Conservation (phyloP, 2,888 invertebrate species). For the Ophioninae sp. region DNA sequence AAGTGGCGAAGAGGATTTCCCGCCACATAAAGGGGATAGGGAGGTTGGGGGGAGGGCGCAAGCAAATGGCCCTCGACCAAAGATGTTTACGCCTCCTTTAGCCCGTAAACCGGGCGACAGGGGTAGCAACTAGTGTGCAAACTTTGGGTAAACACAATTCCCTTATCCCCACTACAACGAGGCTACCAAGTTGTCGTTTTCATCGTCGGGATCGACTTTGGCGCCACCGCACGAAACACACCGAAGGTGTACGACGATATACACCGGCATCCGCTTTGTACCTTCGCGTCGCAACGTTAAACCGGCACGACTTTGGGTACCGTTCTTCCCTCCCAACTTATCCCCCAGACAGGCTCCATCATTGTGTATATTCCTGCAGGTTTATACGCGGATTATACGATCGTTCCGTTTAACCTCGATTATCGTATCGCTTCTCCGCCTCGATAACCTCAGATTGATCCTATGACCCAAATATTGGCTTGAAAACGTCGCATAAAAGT, state of each 20-base stretch:
- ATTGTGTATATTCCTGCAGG: not conserved
- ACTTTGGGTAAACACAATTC: slow-evolving; percentile 79
- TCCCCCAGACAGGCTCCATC: not conserved
- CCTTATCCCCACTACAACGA: slow-evolving; percentile 70
- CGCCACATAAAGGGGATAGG: slow-evolving; percentile 63
- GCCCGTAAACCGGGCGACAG: slow-evolving; percentile 72
- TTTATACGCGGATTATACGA: slow-evolving; percentile 23
- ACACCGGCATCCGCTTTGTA: slow-evolving; percentile 29
- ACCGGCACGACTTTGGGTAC: slow-evolving; percentile 48
- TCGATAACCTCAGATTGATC: not conserved
- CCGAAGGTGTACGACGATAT: slow-evolving; percentile 22
- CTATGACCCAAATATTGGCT: not conserved
- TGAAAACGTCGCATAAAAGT: not conserved
- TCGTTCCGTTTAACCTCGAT: slow-evolving; percentile 30
- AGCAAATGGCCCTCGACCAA: slow-evolving; percentile 72
- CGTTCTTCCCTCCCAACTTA: slow-evolving; percentile 8
- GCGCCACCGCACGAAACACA: slow-evolving; percentile 24
- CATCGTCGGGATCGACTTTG: slow-evolving; percentile 35
- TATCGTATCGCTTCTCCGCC: slow-evolving; percentile 2
- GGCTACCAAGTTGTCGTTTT: slow-evolving; percentile 35
- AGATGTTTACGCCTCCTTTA: slow-evolving; percentile 77
- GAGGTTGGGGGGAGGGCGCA: no score
- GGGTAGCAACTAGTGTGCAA: slow-evolving; percentile 77
- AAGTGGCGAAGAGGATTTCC: slow-evolving; percentile 59
- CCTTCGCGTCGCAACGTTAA: slow-evolving; percentile 46